phyloP scores from a whole-genome alignment of 2,113 vertebrate genomes.

The Python bivittatus region DNA sequence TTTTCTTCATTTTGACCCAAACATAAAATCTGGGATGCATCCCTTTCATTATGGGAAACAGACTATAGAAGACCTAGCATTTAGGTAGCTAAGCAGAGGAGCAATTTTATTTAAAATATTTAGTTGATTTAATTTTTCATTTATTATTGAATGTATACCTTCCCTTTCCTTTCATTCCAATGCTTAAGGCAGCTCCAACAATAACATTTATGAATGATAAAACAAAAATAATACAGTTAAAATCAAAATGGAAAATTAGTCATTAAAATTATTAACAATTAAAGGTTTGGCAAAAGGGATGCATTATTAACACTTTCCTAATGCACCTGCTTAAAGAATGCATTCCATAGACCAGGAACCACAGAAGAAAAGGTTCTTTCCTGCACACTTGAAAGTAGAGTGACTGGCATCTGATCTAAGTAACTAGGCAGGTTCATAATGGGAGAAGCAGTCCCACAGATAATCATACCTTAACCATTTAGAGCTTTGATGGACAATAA shows the following conservation, averaged over 20 bases:
- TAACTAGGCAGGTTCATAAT: background rate
- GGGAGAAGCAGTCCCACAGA: background rate
- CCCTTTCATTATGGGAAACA: slow-evolving; percentile 8
- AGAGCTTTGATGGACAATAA: background rate
- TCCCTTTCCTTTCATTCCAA: background rate
- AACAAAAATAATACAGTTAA: background rate
- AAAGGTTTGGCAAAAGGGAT: background rate
- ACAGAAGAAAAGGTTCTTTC: background rate
- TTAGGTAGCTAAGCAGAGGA: background rate
- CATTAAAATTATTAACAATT: background rate
- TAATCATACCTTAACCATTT: background rate
- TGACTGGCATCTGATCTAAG: background rate
- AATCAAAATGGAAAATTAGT: background rate
- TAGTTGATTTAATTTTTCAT: background rate
- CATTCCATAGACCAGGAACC: background rate
- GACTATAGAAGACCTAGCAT: background rate
- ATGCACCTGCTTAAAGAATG: background rate
- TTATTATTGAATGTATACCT: background rate
- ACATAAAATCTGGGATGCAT: background rate
- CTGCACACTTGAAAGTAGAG: background rate
- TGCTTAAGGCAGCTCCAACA: background rate
- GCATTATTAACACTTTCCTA: background rate
- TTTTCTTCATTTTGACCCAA: slow-evolving; percentile 10
- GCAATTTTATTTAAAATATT: background rate
- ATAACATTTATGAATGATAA: background rate